These are phyloP conservation scores for Carabus problematicus DNA, from an alignment of 2,888 invertebrate genomes.

Conservation along the genomic window DNA sequence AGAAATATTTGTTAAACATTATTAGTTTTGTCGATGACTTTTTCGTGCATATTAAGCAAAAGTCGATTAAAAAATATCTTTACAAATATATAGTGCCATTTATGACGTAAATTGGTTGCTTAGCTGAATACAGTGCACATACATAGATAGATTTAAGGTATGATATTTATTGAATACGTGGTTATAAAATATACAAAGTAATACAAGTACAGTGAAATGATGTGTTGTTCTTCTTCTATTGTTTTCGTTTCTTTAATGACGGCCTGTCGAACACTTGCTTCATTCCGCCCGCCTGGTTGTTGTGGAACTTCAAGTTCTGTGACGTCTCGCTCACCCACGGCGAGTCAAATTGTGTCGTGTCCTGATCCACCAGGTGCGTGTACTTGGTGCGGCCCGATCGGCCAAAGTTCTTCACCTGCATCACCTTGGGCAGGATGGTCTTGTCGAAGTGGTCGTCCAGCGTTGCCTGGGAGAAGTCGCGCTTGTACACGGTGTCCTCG, in stretches of 20 bases:
- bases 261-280: conserved; percentile 93
- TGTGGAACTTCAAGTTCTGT: conserved; percentile 86
- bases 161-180: no score
- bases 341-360: conserved; percentile 97
- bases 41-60: no score
- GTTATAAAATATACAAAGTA: no score
- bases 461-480: conserved; percentile 95
- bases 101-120: no score
- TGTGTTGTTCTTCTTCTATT: no score
- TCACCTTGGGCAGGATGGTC: conserved; percentile 97
- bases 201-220: no score
- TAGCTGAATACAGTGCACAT: no score
- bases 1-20: no score
- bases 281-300: conserved; percentile 89
- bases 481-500: conserved; percentile 88
- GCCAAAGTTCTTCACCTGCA: conserved; percentile 99
- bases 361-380: conserved; percentile 98
- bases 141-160: no score
- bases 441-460: conserved; percentile 99
- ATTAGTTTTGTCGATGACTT: no score
- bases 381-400: conserved; percentile 98
- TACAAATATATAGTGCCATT: no score
- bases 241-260: conserved; percentile 66
- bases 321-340: conserved; percentile 95
- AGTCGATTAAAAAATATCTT: no score